A percentile compares a stretch with the other conserved stretches of the same genome.
These are phyloP conservation scores for Stigmatopora argus DNA, from an alignment of 2,113 vertebrate genomes.

Conservation along the genomic window DNA sequence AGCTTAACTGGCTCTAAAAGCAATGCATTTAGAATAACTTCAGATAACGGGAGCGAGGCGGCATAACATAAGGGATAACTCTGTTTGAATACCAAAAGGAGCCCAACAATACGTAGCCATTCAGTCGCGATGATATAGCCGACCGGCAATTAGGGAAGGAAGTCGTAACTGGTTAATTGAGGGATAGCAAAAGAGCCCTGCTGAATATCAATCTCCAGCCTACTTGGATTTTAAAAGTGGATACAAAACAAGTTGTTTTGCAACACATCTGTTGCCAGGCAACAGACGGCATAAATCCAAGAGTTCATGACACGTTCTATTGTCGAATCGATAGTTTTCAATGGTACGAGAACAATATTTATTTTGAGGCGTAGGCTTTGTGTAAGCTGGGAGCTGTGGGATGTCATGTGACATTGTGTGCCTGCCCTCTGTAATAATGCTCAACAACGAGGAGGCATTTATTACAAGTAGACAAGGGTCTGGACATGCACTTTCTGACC, in stretches of 20 bases:
- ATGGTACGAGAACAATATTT: neutral
- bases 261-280: neutral
- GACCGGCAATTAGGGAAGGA: neutral
- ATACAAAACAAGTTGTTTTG: neutral
- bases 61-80: neutral
- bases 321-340: neutral
- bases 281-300: neutral
- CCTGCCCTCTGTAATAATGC: slow-evolving; percentile 32
- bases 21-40: slow-evolving; percentile 8
- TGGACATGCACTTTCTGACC: too few relatives aligned
- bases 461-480: neutral
- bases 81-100: neutral
- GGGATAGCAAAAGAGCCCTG: too few relatives aligned
- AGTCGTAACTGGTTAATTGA: neutral
- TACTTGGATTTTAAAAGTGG: neutral
- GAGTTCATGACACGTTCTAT: neutral
- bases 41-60: neutral
- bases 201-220: too few relatives aligned
- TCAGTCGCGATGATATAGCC: neutral
- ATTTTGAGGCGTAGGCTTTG: neutral
- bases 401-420: slow-evolving; percentile 21
- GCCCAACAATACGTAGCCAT: neutral
- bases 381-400: neutral
- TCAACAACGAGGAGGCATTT: neutral
- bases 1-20: slow-evolving; percentile 8